A percentile compares a stretch with the other conserved stretches of the same genome.
Evolutionary conservation across 2,797 vertebrate genomes (phyloP).

Genomic region (Melopsittacus undulatus): DNA sequence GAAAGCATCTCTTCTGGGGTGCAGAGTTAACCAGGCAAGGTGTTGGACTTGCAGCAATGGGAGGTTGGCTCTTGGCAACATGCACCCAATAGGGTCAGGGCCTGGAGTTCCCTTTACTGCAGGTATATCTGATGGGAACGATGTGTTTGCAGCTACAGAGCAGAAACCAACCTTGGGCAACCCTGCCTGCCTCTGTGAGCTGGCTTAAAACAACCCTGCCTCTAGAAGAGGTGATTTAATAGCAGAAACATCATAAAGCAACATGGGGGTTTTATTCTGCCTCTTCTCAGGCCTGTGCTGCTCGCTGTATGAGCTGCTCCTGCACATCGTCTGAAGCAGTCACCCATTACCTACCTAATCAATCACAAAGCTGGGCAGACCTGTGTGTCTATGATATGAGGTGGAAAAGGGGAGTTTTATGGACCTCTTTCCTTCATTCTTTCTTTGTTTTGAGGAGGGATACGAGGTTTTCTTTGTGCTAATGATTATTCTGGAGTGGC

Average conservation of each 20-base stretch:
- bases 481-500: background rate
- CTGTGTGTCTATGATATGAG: background rate
- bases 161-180: background rate
- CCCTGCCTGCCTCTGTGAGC: background rate
- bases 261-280: background rate
- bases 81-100: fast-evolving
- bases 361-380: background rate
- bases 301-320: background rate
- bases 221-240: conserved; percentile 5
- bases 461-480: background rate
- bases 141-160: background rate
- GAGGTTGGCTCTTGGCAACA: background rate
- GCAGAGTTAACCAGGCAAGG: background rate
- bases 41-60: background rate
- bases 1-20: too few species aligned
- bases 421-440: background rate
- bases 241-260: background rate
- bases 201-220: background rate
- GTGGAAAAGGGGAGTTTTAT: background rate
- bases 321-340: conserved; percentile 32
- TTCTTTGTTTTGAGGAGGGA: background rate
- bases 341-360: background rate
- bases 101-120: background rate
- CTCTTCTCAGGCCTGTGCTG: background rate
- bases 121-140: background rate